Conservation (phyloP, 2,797 vertebrate genomes). For the Spheniscus humboldti region DNA sequence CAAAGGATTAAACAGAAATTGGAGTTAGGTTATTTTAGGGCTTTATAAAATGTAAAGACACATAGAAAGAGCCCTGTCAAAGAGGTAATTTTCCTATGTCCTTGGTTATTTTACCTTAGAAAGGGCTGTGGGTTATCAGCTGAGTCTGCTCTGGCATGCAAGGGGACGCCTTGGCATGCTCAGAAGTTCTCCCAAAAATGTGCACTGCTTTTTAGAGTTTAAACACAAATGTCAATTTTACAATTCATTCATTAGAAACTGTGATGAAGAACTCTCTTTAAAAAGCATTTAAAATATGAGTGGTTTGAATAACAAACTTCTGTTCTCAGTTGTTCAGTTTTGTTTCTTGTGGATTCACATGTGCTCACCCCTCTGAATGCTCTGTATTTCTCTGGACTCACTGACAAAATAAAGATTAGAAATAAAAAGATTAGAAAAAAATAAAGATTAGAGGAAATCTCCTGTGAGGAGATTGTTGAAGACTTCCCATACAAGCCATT, state of each 20-base stretch:
- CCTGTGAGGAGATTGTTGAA: background rate
- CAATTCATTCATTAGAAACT: background rate
- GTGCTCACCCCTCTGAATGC: background rate
- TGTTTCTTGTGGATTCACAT: background rate
- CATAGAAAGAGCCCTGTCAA: background rate
- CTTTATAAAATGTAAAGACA: background rate
- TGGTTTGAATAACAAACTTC: background rate
- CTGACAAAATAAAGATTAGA: background rate
- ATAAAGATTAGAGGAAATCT: background rate
- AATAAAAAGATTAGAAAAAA: background rate
- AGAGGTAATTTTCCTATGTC: background rate
- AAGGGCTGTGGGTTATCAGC: background rate
- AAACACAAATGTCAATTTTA: background rate
- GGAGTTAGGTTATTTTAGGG: background rate
- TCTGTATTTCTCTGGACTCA: background rate
- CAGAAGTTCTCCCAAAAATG: background rate
- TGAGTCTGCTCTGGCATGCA: background rate
- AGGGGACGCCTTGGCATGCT: background rate
- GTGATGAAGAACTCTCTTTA: background rate
- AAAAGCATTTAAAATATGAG: background rate
- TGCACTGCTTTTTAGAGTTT: background rate
- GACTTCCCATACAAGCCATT: background rate
- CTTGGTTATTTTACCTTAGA: background rate
- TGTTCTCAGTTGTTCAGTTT: background rate
- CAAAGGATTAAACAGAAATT: background rate